Evolutionary conservation across 2,797 vertebrate genomes (phyloP).

Genomic region (Macrochelys suwanniensis): DNA sequence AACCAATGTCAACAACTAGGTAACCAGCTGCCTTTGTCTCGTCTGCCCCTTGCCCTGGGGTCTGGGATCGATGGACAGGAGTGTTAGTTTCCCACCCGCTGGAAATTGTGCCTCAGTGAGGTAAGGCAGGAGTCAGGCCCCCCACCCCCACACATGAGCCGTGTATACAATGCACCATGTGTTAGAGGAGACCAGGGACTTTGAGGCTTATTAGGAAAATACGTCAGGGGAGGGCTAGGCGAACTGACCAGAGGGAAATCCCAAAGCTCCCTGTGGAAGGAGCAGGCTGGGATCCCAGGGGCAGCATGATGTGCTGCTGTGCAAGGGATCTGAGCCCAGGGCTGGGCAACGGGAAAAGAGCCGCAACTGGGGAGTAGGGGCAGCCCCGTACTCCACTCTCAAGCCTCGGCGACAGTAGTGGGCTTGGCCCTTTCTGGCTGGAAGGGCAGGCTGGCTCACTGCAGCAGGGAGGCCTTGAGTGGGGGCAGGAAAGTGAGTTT

Average conservation of each 20-base stretch:
- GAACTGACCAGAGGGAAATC: not conserved
- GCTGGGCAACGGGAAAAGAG: not conserved
- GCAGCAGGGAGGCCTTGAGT: not conserved
- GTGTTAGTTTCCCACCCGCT: fast-evolving
- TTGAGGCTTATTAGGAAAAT: fast-evolving
- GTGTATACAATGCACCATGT: fast-evolving
- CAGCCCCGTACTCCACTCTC: not conserved
- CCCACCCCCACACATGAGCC: fast-evolving
- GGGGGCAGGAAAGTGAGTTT: fast-evolving
- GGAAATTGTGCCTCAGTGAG: fast-evolving
- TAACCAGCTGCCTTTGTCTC: conserved; percentile 26
- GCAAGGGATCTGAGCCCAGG: not conserved
- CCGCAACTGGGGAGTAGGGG: not conserved
- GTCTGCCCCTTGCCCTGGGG: fast-evolving
- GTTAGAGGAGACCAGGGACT: not conserved
- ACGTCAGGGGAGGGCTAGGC: too few species aligned
- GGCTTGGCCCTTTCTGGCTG: fast-evolving
- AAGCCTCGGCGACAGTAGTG: not conserved
- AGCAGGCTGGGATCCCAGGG: not conserved
- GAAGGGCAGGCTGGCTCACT: fast-evolving
- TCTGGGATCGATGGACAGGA: not conserved
- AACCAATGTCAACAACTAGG: conserved; percentile 80
- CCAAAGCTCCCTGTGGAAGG: fast-evolving
- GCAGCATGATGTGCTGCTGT: not conserved
- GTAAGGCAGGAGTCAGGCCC: not conserved